Evolutionary conservation across 2,113 vertebrate genomes (phyloP), one percentile per base, ranked within the genome.

Genomic region (Toxotes jaculatrix): DNA sequence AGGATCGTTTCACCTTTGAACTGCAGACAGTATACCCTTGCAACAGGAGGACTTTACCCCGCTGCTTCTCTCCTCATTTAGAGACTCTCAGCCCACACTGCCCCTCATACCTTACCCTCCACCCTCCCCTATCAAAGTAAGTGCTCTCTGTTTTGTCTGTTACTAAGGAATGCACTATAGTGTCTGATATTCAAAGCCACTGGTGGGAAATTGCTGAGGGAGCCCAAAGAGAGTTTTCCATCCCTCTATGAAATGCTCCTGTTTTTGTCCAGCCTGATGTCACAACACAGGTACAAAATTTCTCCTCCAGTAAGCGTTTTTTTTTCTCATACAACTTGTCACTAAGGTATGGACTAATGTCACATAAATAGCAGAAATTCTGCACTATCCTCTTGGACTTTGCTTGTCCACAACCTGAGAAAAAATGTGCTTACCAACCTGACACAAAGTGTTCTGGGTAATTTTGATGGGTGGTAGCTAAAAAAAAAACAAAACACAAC

Each of bases 161-260:
- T 78, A 51, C 62, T 95, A 95, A 96, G 95, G 96, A 96, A 96
- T 95, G 91, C 77, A 94, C 95, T 95, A 36, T 53, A 62, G 56
- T 59, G 27, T 87, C 60, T 8, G 7, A 40, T 70, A 76, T 68
- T 83, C 56, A 62, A 84, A 79, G 45, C 31, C 60, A 59, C 74
- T 74, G 75, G 65, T 79, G 49, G 73, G 57, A 66, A 77, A 62
- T 68, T 49, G 57, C 65, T 13, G 45, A 82, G 72, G 59, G 64
- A 81, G 40, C 77, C 51, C 38, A 47, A 55, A 43, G 38, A 77
- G 14, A 62, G 72, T 73, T 75, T 45, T 63, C 12, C 32, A 63
- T 72, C 43, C 11, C 19, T 64, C 19, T 47, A 21, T 59, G 47
- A 60, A 57, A 69, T 7, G 9, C 63, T 82, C 62, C 23, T 49